Evolutionary conservation across 2,888 invertebrate genomes (phyloP).

Genomic region (Ochropleura plecta): DNA sequence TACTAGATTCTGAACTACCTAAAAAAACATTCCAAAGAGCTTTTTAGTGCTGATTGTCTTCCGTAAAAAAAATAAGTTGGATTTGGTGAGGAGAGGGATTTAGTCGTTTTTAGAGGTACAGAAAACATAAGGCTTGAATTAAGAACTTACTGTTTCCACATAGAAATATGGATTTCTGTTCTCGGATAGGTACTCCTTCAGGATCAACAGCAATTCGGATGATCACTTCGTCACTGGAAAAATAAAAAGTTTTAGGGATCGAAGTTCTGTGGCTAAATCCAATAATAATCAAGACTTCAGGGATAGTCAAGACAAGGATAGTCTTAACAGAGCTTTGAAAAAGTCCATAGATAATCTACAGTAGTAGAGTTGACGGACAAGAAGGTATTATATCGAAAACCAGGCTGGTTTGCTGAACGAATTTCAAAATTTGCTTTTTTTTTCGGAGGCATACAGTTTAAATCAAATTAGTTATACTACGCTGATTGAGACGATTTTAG

Average conservation of each 20-base stretch:
- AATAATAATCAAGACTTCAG: neutral
- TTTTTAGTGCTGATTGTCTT: neutral
- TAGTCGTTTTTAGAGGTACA: neutral
- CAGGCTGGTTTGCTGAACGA: too few relatives aligned
- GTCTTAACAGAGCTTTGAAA: neutral
- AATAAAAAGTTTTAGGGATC: neutral
- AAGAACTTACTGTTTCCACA: conserved; percentile 91
- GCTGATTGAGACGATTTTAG: too few relatives aligned
- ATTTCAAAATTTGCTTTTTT: too few relatives aligned
- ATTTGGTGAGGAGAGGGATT: neutral
- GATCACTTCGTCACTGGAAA: conserved; percentile 91
- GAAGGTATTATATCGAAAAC: too few relatives aligned
- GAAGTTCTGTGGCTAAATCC: neutral
- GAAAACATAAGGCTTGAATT: neutral
- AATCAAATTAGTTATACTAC: too few relatives aligned
- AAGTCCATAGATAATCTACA: neutral
- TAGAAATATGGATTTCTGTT: conserved; percentile 92
- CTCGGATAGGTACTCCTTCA: conserved; percentile 93
- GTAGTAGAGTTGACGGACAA: neutral
- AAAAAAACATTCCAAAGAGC: neutral
- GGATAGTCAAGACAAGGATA: too few relatives aligned
- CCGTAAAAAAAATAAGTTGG: neutral
- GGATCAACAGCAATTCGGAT: conserved; percentile 92
- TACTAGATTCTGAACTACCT: conserved; percentile 67
- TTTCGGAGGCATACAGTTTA: too few relatives aligned